phyloP scores from a whole-genome alignment of 2,113 vertebrate species.

The Notothenia rossii region DNA sequence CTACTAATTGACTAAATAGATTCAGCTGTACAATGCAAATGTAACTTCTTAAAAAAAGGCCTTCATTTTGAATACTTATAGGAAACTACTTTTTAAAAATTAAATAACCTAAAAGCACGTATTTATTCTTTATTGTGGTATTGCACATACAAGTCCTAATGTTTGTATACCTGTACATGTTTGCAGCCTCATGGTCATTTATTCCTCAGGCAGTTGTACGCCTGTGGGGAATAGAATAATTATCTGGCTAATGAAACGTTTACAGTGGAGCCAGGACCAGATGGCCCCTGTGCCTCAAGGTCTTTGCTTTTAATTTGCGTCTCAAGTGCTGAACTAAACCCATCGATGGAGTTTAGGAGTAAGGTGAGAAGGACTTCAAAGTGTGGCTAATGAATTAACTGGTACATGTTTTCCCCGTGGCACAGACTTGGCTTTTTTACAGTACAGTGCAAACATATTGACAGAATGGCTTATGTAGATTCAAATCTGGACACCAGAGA shows the following conservation, averaged over 20 bases:
- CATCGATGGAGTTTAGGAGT: conserved; percentile 46
- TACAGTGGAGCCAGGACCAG: conserved; percentile 44
- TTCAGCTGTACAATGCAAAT: neutral
- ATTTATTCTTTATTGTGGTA: neutral
- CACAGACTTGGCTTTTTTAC: conserved; percentile 17
- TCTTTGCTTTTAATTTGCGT: conserved; percentile 57
- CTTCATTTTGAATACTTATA: too few species aligned
- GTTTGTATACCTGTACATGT: conserved; percentile 16
- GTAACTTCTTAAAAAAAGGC: too few species aligned
- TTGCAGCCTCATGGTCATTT: conserved; percentile 24
- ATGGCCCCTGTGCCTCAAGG: conserved; percentile 54
- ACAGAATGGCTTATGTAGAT: conserved; percentile 1
- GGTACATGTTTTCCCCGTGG: conserved; percentile 14
- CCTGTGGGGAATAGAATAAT: conserved; percentile 42
- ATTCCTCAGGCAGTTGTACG: conserved; percentile 17
- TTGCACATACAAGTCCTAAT: neutral
- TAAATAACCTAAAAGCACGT: neutral
- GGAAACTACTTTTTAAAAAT: neutral
- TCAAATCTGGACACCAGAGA: conserved; percentile 29
- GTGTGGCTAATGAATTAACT: conserved; percentile 35
- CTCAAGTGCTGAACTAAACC: conserved; percentile 33
- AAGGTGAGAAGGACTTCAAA: conserved; percentile 69
- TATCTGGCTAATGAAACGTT: conserved; percentile 60
- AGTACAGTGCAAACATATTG: conserved; percentile 1
- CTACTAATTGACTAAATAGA: conserved; percentile 4